These are phyloP conservation scores for Myiozetetes cayanensis DNA, from an alignment of 2,113 vertebrate genomes.

Conservation along the genomic window DNA sequence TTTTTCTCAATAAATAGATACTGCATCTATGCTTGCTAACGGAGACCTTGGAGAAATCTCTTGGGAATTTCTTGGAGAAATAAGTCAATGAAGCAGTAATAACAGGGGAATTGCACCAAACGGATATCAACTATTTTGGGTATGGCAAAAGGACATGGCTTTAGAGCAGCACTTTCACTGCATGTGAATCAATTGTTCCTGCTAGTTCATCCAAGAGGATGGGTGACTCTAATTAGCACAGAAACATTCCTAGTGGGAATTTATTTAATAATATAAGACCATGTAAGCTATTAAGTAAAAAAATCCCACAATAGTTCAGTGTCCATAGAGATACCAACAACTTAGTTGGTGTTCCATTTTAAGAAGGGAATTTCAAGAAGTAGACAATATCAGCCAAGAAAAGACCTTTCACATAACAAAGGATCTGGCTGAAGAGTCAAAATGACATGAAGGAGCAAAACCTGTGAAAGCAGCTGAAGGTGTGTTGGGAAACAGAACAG, in stretches of 20 bases:
- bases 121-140: neutral
- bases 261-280: neutral
- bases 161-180: neutral
- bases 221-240: neutral
- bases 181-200: neutral
- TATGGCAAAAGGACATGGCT: neutral
- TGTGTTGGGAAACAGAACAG: neutral
- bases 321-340: neutral
- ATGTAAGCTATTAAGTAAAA: neutral
- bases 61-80: neutral
- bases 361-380: neutral
- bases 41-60: neutral
- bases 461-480: neutral
- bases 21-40: neutral
- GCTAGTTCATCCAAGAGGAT: neutral
- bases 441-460: neutral
- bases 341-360: neutral
- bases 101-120: neutral
- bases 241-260: neutral
- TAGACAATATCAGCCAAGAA: neutral
- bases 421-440: neutral
- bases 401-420: neutral
- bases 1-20: neutral
- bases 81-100: neutral
- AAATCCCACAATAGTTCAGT: neutral